Conservation (phyloP, 2,797 vertebrate genomes). For the Ptychadena robeensis region DNA sequence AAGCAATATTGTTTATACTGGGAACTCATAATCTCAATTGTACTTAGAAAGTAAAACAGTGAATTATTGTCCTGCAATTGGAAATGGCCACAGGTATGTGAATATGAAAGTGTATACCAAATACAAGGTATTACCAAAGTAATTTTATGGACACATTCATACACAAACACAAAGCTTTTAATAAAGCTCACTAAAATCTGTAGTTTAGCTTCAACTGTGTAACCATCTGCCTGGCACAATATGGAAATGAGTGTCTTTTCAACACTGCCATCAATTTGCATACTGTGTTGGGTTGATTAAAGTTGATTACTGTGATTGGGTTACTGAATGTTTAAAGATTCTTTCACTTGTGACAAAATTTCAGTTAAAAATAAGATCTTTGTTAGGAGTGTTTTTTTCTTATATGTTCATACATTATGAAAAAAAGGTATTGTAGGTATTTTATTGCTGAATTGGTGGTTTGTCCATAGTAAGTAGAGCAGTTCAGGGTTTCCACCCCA, state of each 20-base stretch:
- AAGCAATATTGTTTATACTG: too few relatives aligned
- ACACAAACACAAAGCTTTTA: not conserved
- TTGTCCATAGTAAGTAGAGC: not conserved
- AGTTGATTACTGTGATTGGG: conserved; percentile 1
- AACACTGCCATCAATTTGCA: conserved; percentile 11
- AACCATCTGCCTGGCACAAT: conserved; percentile 30
- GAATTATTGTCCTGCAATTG: too few relatives aligned
- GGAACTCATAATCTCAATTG: too few relatives aligned
- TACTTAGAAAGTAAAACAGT: too few relatives aligned
- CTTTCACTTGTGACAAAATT: not conserved
- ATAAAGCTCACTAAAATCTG: not conserved
- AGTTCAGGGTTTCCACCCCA: not conserved
- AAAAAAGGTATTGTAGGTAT: too few relatives aligned
- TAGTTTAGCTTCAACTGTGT: conserved; percentile 24
- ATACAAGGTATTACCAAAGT: too few relatives aligned
- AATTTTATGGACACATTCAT: not conserved
- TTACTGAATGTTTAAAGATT: not conserved
- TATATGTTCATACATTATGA: not conserved
- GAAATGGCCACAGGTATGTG: too few relatives aligned
- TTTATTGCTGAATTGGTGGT: not conserved
- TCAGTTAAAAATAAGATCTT: not conserved
- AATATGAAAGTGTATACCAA: too few relatives aligned
- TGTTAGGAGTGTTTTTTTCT: not conserved
- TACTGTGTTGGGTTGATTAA: not conserved
- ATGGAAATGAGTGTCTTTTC: conserved; percentile 16